These are phyloP conservation scores for Agrochola litura DNA, from an alignment of 2,888 invertebrate genomes.

Conservation along the genomic window DNA sequence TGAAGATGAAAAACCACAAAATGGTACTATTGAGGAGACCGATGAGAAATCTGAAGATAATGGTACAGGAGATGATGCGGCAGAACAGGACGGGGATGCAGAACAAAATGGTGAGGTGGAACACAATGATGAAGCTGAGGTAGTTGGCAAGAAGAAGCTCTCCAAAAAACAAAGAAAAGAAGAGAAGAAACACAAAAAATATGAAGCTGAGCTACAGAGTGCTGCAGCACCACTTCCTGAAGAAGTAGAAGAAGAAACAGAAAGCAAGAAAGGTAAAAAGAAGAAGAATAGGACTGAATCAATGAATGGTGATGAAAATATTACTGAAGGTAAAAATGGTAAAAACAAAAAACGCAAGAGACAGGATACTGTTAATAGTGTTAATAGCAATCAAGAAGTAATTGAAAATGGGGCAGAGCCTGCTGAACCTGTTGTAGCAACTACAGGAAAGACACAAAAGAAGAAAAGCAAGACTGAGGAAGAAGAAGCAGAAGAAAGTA, in stretches of 20 bases:
- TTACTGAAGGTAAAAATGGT: constrained; percentile 73
- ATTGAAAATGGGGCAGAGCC: constrained; percentile 60
- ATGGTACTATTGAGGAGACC: constrained; percentile 59
- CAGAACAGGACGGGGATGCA: constrained; percentile 52
- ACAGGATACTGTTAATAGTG: constrained; percentile 84
- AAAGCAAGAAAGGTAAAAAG: constrained; percentile 84
- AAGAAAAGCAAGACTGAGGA: constrained; percentile 83
- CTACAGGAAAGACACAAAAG: constrained; percentile 76
- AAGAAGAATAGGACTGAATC: constrained; percentile 84
- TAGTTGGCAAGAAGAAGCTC: constrained; percentile 74
- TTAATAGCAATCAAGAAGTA: constrained; percentile 67
- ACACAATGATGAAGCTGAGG: constrained; percentile 63
- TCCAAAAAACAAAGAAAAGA: constrained; percentile 88
- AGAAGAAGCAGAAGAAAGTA: constrained; percentile 80
- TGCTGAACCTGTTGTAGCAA: constrained; percentile 65
- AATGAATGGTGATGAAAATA: constrained; percentile 73
- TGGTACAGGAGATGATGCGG: constrained; percentile 58
- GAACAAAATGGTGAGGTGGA: constrained; percentile 56
- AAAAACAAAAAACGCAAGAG: constrained; percentile 86
- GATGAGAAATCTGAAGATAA: constrained; percentile 56
- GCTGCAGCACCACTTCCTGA: constrained; percentile 75
- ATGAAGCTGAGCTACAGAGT: constrained; percentile 86
- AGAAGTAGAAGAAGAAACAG: constrained; percentile 73
- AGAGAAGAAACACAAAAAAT: constrained; percentile 86
- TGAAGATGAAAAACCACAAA: constrained; percentile 59